Base-by-base conservation (phyloP, 2,888 invertebrate genomes). In the Sinohyriopsis cumingii region DNA sequence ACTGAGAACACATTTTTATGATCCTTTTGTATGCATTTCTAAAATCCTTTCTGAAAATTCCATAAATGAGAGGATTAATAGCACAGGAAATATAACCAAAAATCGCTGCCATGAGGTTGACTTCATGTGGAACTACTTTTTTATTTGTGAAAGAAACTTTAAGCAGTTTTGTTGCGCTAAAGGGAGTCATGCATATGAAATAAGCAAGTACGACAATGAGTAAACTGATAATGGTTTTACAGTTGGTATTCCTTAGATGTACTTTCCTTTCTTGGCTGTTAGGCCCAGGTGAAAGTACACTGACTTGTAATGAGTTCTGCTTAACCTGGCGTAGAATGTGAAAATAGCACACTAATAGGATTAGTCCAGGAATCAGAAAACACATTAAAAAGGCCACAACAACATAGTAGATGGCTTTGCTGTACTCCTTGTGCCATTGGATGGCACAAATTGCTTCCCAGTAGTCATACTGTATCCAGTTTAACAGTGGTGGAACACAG, bases 31-130 rank as follows among this genome's bases (percentile, higher is more conserved):
- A 84, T 18, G 85, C 86, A 22, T 28, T n/a, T 54, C 85, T 75
- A 69, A 88, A 88, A 68, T 89, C 88, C 67, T 72, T 75, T 3
- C 88, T 73, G 67, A 88, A 87, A 53, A 89, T 84, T 20, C 87
- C 88, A 71, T 90, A 90, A 25, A 90, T 87, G 20, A 89, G 78
- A 1, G 90, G 90, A 72, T 90, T 90, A 22, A 86, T 80, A 33
- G 86, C 87, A 66, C 88, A 87, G 18, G 88, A 83, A 7, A 83
- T 69, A 64, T 84, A 89, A 25, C 83, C 86, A 45, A 87, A 75
- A n/a, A 88, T 69, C 12, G 88, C 83, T 33, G 89, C 80, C 0
- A 82, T 54, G 5, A 86, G 75, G 73, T 88, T 89, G 7, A 84
- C 70, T 63, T 80, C 81, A 2, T 81, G 82, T 20, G 88, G 86